Evolutionary conservation across 2,888 invertebrate genomes (phyloP).

Genomic region (Onthophagus sagittarius): DNA sequence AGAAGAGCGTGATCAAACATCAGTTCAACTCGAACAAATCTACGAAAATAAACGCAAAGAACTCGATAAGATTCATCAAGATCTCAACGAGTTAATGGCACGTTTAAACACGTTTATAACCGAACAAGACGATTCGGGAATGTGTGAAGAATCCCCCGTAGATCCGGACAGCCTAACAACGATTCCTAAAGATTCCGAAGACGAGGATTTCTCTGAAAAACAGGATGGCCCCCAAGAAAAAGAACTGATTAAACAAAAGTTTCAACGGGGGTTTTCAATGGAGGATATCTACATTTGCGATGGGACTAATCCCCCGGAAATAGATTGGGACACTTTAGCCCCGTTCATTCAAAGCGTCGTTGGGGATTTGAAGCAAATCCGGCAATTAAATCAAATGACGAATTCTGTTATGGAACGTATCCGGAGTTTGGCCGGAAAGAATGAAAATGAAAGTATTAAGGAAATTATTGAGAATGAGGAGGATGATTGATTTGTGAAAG

Average conservation of each 20-base stretch:
- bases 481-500: too few species aligned
- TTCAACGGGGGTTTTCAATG: background rate
- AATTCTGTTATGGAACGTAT: slow-evolving; percentile 29
- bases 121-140: slow-evolving; percentile 16
- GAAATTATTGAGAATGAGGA: too few species aligned
- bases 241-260: slow-evolving; percentile 22
- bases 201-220: slow-evolving; percentile 23
- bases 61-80: slow-evolving; percentile 26
- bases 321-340: slow-evolving; percentile 29
- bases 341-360: slow-evolving; percentile 32
- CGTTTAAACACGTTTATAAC: slow-evolving; percentile 26
- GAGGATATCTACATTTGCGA: slow-evolving; percentile 23
- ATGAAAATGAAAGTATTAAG: background rate
- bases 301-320: slow-evolving; percentile 27
- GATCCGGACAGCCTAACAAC: background rate
- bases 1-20: background rate
- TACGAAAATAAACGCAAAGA: slow-evolving; percentile 18
- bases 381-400: slow-evolving; percentile 29
- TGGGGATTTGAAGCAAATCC: slow-evolving; percentile 27
- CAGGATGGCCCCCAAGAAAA: slow-evolving; percentile 30
- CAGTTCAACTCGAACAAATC: background rate
- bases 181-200: background rate
- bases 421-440: slow-evolving; percentile 32
- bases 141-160: background rate
- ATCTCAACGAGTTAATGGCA: slow-evolving; percentile 27